These are phyloP conservation scores for Brotula barbata DNA, from an alignment of 2,797 vertebrate genomes.

Conservation along the genomic window DNA sequence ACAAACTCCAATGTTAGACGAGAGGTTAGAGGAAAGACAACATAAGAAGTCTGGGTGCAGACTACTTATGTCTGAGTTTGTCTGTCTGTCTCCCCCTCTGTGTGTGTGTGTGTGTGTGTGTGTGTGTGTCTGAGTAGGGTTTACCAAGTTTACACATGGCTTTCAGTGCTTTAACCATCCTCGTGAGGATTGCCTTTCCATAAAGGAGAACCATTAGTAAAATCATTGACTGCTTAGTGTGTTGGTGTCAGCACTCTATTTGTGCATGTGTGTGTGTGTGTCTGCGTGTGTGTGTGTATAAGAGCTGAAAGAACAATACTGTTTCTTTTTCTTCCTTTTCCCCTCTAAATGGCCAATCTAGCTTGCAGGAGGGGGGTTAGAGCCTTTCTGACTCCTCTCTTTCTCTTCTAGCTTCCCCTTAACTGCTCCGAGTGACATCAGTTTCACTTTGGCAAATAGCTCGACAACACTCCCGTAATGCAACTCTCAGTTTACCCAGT, in stretches of 20 bases:
- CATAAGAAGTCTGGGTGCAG: conserved; percentile 42
- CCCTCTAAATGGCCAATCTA: conserved; percentile 22
- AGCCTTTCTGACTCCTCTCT: conserved; percentile 35
- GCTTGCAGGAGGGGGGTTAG: conserved; percentile 7
- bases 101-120: conserved; percentile 13
- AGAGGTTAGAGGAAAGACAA: conserved; percentile 34
- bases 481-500: conserved; percentile 41
- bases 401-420: conserved; percentile 41
- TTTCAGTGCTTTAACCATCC: conserved; percentile 64
- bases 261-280: conserved; percentile 10
- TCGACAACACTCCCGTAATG: conserved; percentile 47
- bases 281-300: conserved; percentile 14
- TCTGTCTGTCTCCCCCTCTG: conserved; percentile 9
- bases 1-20: no score
- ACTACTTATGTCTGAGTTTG: conserved; percentile 12
- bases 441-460: conserved; percentile 19
- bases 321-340: conserved; percentile 41
- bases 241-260: conserved; percentile 68
- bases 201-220: conserved; percentile 66
- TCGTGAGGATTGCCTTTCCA: conserved; percentile 67
- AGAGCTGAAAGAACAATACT: conserved; percentile 62
- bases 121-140: conserved; percentile 12
- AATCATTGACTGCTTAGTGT: conserved; percentile 64
- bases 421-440: conserved; percentile 43
- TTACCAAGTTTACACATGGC: conserved; percentile 52